Conservation (phyloP, 1,140 invertebrate species). For the Cydia splendana region DNA sequence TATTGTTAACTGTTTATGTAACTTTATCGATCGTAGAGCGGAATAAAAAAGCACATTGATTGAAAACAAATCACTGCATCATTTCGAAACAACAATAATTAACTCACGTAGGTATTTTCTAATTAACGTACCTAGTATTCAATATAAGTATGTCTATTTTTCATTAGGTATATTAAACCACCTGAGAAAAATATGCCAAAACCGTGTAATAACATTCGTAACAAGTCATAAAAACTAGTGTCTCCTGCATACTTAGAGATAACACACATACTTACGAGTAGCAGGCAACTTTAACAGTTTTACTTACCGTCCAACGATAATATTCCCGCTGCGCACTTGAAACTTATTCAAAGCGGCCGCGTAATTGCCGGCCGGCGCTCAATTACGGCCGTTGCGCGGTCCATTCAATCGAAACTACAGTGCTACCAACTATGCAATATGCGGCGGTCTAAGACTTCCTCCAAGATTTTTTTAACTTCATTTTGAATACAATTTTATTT, state of each 20-base stretch:
- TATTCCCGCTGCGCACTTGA: slow-evolving; percentile 26
- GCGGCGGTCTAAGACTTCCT: slow-evolving; percentile 1
- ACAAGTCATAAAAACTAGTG: not conserved
- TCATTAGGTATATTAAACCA: too few relatives aligned
- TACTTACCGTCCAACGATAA: not conserved
- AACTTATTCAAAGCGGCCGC: slow-evolving; percentile 28
- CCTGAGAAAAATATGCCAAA: too few relatives aligned
- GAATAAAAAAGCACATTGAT: too few relatives aligned
- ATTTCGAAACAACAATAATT: too few relatives aligned
- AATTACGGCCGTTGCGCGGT: slow-evolving; percentile 3
- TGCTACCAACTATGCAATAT: not conserved
- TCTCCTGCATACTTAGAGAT: not conserved
- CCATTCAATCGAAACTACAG: not conserved
- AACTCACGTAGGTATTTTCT: too few relatives aligned
- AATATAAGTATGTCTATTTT: too few relatives aligned
- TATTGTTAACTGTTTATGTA: too few relatives aligned
- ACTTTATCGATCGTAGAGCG: too few relatives aligned
- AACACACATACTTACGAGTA: not conserved
- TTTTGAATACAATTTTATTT: not conserved
- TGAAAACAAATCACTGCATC: too few relatives aligned
- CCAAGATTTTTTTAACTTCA: not conserved
- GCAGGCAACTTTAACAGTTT: slow-evolving; percentile 18
- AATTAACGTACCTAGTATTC: too few relatives aligned
- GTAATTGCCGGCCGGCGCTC: slow-evolving; percentile 19
- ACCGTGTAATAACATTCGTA: not conserved